Evolutionary conservation across 1,140 invertebrate species (phyloP), one percentile per base, ranked within the genome.

Genomic region (Pteromalus puparum): DNA sequence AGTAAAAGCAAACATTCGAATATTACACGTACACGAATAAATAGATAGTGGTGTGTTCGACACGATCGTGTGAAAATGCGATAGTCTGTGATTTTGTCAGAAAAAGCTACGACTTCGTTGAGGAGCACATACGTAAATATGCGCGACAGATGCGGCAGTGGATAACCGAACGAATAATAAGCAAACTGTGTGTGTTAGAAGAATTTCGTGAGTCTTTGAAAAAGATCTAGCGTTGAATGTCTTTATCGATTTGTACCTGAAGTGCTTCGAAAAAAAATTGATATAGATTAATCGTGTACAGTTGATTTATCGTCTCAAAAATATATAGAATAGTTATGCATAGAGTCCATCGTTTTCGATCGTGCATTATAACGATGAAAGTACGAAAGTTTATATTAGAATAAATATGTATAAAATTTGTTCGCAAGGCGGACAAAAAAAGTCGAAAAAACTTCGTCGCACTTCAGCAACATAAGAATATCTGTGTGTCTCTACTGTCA

Each of bases 31-130:
- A 81, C 10, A 42, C 10, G 9, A 42, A 72, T 48, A 48, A 34
- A 72, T 18, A 61, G 7, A 9, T 2, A 78, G 61, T 34, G 18
- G 34, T 61, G 53, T 80, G 61, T 70, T 80, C 1, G 13, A 42
- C n/a, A 18, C n/a, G 72, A 82, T 67, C 13, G 34, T 82, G n/a
- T 82, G n/a, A 21, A 61, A 61, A 61, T n/a, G 53, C 53, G 74
- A 48, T 82, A 75, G 13, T 73, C 61, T 78, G 82, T 83, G 67
- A 77, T 83, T 83, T 46, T 72, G 61, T 72, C 67, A 72, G 77
- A 53, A 21, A 70, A 68, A 75, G 6, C 30, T 15, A n/a, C 12
- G 18, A 38, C 30, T 0, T 24, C 21, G 12, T 75, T 75, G 42
- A 76, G 42, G 15, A 2, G 18, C 48, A 53, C 18, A 5, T 15